Conservation (phyloP, 1,140 invertebrate species). For the Pissodes strobi region DNA sequence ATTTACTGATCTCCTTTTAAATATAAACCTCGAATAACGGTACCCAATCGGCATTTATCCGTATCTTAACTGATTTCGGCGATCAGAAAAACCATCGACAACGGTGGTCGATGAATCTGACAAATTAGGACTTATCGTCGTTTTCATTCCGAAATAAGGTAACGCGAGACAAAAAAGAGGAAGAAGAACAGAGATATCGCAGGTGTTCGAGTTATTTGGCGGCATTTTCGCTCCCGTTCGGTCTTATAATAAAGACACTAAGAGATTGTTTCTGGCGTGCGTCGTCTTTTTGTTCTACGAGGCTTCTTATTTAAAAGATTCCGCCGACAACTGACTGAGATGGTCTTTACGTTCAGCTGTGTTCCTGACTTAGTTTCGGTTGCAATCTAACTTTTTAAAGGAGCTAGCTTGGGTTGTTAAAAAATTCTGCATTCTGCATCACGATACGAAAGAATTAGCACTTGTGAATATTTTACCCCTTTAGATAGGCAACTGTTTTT, state of each 20-base stretch:
- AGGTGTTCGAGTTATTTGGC: neutral
- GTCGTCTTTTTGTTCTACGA: no score
- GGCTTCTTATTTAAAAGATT: no score
- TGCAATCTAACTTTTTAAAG: no score
- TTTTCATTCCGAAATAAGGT: conserved; percentile 14
- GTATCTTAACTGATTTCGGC: conserved; percentile 7
- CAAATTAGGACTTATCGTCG: conserved; percentile 20
- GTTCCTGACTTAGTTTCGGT: no score
- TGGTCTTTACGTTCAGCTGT: no score
- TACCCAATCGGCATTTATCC: neutral
- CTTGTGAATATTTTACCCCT: no score
- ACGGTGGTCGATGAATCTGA: conserved; percentile 20
- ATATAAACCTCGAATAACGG: neutral
- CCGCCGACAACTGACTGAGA: no score
- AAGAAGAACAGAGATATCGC: conserved; percentile 1
- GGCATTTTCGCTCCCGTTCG: neutral
- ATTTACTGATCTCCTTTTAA: no score
- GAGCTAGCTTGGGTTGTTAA: no score
- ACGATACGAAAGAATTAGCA: no score
- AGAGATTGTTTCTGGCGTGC: neutral
- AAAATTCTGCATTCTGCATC: no score
- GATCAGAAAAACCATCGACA: conserved; percentile 6
- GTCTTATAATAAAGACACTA: conserved; percentile 1
- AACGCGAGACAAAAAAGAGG: neutral
- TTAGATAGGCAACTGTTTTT: no score